Percentiles rank a stretch among this genome's conserved stretches.
Conservation (phyloP, 92 coral and sea anemone species). For the Porites cylindrica region DNA sequence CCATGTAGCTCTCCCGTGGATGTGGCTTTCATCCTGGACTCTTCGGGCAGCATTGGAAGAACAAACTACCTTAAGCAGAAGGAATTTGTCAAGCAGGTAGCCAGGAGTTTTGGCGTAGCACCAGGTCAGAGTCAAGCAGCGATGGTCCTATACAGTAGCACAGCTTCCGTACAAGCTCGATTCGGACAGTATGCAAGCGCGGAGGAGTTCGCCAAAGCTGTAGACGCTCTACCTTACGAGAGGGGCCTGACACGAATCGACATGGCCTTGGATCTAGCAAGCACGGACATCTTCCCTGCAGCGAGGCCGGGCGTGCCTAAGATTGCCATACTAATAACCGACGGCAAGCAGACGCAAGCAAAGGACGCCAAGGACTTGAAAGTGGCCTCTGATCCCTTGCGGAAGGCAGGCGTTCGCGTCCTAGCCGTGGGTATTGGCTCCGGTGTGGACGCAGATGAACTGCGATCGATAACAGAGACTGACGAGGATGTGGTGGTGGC, state of each 20-base stretch:
- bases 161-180: conserved; percentile 27
- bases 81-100: conserved; percentile 35
- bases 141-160: conserved; percentile 52
- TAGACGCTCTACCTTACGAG: conserved; percentile 46
- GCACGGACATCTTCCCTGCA: conserved; percentile 8
- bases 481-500: conserved; percentile 31
- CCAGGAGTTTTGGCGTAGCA: conserved; percentile 24
- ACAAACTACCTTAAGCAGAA: conserved; percentile 39
- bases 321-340: conserved; percentile 41
- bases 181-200: conserved; percentile 35
- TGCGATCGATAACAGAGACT: conserved; percentile 39
- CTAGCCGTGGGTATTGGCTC: conserved; percentile 58
- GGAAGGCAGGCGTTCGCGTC: conserved; percentile 50
- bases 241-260: conserved; percentile 39
- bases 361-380: conserved; percentile 23
- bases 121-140: conserved; percentile 28
- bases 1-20: conserved; percentile 3
- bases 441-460: conserved; percentile 26
- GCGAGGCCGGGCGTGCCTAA: conserved; percentile 55
- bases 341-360: conserved; percentile 22
- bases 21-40: conserved; percentile 43
- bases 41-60: conserved; percentile 50
- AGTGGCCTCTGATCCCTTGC: conserved; percentile 39
- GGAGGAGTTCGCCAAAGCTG: conserved; percentile 35
- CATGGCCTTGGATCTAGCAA: conserved; percentile 18